Evolutionary conservation across 2,888 invertebrate species (phyloP), one percentile per base, ranked within the genome.

Genomic region (Lasioglossum morio): DNA sequence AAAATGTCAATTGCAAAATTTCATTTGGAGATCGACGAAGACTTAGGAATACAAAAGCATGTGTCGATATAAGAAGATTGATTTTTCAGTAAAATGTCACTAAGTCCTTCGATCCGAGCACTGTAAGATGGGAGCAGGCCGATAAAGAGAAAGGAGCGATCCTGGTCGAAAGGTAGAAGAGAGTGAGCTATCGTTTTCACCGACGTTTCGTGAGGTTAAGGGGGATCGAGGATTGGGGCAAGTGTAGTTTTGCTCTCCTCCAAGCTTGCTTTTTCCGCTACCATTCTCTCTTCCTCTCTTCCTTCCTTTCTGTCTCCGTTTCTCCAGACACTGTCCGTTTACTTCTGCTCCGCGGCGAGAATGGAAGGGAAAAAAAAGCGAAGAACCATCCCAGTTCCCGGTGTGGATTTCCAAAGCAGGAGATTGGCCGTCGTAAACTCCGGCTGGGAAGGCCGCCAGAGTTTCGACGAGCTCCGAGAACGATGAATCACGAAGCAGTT

Each of bases 371-470:
- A 34, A 66, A 63, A 63, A 75, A 34, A 75, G 40, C 34, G 72
- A 16, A 53, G 37, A 53, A 82, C 69, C 23, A 40, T 37, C 57
- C 34, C 69, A 48, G 69, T 27, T 70, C 46, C 74, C 63, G 23
- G 60, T 37, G 82, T 77, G 85, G 79, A 79, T 81, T 87, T 76
- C 79, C 72, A 72, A 27, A 76, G 72, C 81, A 60, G 83, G 60
- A 87, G 83, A 87, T 87, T 81, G 85, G 77, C 81, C 75, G 78
- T 85, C 87, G 87, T 85, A 85, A 88, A 87, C 79, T 87, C 72
- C 8, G 10, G n/a, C 30, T n/a, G 79, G 72, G 73, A 81, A 79
- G 77, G 74, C 69, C 75, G 83, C 43, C 85, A 77, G 78, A 79
- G 69, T 81, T 83, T 83, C 57, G 81, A 69, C 72, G 53, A 60